Base-by-base conservation (phyloP, 2,797 vertebrate genomes). In the Antennarius maculatus region DNA sequence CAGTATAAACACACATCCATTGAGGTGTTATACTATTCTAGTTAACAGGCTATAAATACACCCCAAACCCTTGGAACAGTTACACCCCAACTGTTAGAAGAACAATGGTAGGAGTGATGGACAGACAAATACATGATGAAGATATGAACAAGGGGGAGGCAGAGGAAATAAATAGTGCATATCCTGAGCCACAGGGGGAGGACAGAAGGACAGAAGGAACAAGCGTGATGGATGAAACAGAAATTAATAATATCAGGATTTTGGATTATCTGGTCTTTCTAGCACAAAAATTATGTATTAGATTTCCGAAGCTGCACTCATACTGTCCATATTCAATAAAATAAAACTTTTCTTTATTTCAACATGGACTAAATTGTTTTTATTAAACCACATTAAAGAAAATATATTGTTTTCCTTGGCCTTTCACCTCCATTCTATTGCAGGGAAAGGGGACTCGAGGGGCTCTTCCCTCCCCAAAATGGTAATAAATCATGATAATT, bases 231-330 rank as follows among this genome's bases (percentile, higher is more conserved):
- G 74, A 80, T 79, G 71, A 62, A 31, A 29, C 74, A 67, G 58
- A 71, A 69, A 66, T 61, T 16, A 47, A 60, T 52, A 54, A 71
- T 68, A 73, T 71, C 60, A 82, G 86, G 86, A 91, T 88, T 82
- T 79, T 80, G 53, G 50, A 83, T 85, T 87, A 92, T 91, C 89
- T 91, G 90, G 88, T 82, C 61, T 5, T 39, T 50, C 49, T 37
- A 43, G 50, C 66, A 57, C 43, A 67, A 65, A 60, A 51, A 62
- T 56, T 53, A 61, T 48, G 51, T 71, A 66, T 75, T 66, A 67
- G 48, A 54, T 39, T 74, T 48, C 65, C 52, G 64, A 70, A 69
- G 5, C 7, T 56, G 31, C 14, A 49, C 27, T 74, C 41, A 49
- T 18, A 60, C 43, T 61, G 31, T 8, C 45, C 14, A 64, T 48